Base-by-base conservation (phyloP, 2,113 vertebrate genomes). In the Triplophysa rosa region DNA sequence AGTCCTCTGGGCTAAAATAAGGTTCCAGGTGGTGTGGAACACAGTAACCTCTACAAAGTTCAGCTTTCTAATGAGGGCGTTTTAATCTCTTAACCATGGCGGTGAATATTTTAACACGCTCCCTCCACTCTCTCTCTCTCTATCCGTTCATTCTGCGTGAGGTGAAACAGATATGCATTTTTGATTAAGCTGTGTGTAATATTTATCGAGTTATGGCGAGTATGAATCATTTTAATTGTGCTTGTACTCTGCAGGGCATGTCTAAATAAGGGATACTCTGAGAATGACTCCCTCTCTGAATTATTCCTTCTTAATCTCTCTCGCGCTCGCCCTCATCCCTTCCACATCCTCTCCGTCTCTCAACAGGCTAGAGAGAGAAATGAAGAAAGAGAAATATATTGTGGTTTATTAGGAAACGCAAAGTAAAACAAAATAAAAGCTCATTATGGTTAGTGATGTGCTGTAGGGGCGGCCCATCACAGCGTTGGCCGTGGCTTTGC, bases 111-210 rank as follows among this genome's bases (percentile, higher is more conserved):
- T 81, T 62, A 76, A 62, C 54, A 49, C 26, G 26, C 42, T 45
- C 71, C 16, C 37, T 17, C 45, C 14, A 42, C 26, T 4, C 10
- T 29, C 47, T 12, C 9, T 33, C n/a, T 33, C 24, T 58, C 78
- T 58, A 26, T 64, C 45, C 56, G 66, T 69, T 70, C 65, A 13
- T 73, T 52, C 16, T 26, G 67, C 62, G 6, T 65, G 63, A 83
- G 77, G 66, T 61, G 63, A 83, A 70, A 83, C 72, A 47, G 72
- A 83, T 87, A 70, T 87, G 82, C 77, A 85, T 87, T 84, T 85
- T 82, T 85, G 83, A 87, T 87, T 82, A 87, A 85, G 80, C 75
- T 42, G 69, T 21, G 52, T 87, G 86, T 87, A 87, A 87, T 87
- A 87, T 87, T 87, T 80, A 87, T 85, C 75, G 75, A 79, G 63